phyloP scores from a whole-genome alignment of 2,888 invertebrate species.

The Eristalis arbustorum region DNA sequence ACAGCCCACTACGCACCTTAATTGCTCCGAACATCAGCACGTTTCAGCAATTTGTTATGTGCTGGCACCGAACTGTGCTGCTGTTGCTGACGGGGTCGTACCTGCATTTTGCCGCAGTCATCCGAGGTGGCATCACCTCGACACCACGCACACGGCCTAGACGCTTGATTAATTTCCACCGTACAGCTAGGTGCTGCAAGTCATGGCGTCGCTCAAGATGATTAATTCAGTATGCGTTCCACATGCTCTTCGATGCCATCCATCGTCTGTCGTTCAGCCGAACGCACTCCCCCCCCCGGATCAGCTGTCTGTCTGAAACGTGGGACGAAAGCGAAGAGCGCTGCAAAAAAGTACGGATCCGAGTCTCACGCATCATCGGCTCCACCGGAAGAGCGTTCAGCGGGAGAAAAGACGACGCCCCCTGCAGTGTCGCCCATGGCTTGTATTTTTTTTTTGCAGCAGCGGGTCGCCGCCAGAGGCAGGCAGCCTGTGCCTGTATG shows the following conservation, averaged over 20 bases:
- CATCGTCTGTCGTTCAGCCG: not conserved
- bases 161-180: slow-evolving; percentile 61
- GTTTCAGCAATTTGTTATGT: slow-evolving; percentile 56
- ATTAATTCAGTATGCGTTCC: slow-evolving; percentile 52
- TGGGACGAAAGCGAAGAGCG: not conserved
- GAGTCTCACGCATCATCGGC: slow-evolving; percentile 44
- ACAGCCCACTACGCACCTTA: slow-evolving; percentile 57
- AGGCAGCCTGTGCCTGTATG: not conserved
- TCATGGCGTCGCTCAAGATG: slow-evolving; percentile 30
- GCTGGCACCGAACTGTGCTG: not conserved
- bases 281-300: not conserved
- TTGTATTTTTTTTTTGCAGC: not conserved
- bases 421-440: slow-evolving; percentile 23
- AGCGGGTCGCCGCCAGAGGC: not conserved
- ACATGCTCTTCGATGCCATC: not conserved
- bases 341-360: not conserved
- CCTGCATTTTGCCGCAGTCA: not conserved
- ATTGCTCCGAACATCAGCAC: slow-evolving; percentile 54
- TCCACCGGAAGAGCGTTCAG: slow-evolving; percentile 7
- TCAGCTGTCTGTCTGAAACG: not conserved
- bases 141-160: not conserved
- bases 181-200: slow-evolving; percentile 43
- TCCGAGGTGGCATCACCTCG: not conserved
- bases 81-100: too few species aligned
- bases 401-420: not conserved